A percentile compares a stretch with the other conserved stretches of the same genome.
Conservation (phyloP, 2,113 vertebrate genomes). For the Pelecanus crispus region DNA sequence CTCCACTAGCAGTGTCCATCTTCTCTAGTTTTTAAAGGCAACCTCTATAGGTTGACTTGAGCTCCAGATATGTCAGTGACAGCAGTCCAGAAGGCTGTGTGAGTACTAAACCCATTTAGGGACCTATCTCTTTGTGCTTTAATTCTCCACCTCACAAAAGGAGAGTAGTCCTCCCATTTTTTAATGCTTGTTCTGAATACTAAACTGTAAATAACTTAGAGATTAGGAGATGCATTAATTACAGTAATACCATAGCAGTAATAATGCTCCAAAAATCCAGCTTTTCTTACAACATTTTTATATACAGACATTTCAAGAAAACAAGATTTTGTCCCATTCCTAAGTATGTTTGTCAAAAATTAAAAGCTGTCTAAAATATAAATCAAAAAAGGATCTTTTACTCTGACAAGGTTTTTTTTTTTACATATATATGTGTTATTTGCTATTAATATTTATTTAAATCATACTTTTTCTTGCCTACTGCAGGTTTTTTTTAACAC, state of each 20-base stretch:
- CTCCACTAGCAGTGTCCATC: background rate
- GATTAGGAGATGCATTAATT: background rate
- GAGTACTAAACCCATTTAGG: background rate
- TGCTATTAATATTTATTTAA: background rate
- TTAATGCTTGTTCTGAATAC: background rate
- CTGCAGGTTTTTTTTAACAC: background rate
- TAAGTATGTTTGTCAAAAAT: background rate
- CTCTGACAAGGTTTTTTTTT: background rate
- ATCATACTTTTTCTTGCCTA: background rate
- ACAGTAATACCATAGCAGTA: background rate
- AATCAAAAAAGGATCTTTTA: background rate
- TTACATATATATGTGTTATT: background rate
- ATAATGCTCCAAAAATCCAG: background rate
- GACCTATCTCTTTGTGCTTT: background rate
- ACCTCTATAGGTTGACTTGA: background rate
- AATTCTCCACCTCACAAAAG: background rate
- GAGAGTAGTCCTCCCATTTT: background rate
- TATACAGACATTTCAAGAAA: background rate
- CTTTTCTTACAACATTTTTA: background rate
- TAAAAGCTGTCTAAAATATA: background rate
- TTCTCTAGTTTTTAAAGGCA: background rate
- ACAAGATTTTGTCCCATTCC: background rate
- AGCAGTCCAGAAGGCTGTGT: background rate
- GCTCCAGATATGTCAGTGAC: background rate
- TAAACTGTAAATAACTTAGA: background rate